Evolutionary conservation across 2,113 vertebrate genomes (phyloP), one percentile per base, ranked within the genome.

Genomic region (Cyrtonyx montezumae): DNA sequence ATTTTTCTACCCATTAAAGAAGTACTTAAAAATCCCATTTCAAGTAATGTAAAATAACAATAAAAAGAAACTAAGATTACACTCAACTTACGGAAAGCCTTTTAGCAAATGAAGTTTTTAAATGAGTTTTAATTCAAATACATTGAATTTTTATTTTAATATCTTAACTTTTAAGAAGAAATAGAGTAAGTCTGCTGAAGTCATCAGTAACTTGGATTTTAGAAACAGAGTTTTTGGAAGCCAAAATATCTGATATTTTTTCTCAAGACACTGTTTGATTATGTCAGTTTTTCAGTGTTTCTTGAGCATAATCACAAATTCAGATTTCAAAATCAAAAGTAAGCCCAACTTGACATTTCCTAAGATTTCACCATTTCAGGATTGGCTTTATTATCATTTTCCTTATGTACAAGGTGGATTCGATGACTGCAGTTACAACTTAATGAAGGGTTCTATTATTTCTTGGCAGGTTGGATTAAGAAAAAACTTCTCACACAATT

Each of bases 1-100:
- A 90, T 89, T 80, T 94, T 90, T 94, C 66, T 89, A 73, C 58
- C 75, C 83, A 81, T 96, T 90, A 32, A 94, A 94, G 82, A 90
- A 88, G 65, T 85, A 79, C 80, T 95, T 95, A 40, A 88, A 90
- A 78, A 91, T 88, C 87, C 49, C 77, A 91, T 91, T 95, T 93
- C 71, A 95, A 93, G 55, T 77, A 87, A 94, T 83, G 71, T 55
- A 83, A 91, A 94, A 94, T 63, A 94, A 93, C 80, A 95, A 91
- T 93, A 85, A 85, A 90, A 90, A 88, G 82, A 78, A 55, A 70
- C 25, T 22, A 91, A 84, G 42, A 92, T 84, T 76, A 91, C 51
- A 74, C 25, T 88, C 56, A 83, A 67, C 36, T 88, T 83, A 66
- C 49, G 1, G 1, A 90, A 37, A 42, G 13, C 8, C 42, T 84